These are phyloP conservation scores for Cherax destructor DNA, from an alignment of 1,140 invertebrate species.

Conservation along the genomic window DNA sequence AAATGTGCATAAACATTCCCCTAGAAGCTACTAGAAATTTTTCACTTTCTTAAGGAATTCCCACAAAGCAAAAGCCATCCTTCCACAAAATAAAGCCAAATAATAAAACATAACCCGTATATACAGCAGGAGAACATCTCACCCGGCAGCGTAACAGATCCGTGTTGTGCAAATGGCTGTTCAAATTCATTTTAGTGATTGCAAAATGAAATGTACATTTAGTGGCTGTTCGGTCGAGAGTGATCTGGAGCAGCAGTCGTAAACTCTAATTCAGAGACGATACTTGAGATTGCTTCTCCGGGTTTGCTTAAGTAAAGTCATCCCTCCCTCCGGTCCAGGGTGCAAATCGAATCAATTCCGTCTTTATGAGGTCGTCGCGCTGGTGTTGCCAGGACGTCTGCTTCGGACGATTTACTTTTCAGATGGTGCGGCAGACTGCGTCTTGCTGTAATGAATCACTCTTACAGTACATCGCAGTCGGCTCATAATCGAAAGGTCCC, in stretches of 20 bases:
- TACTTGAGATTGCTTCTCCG: conserved; percentile 45
- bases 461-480: too few species aligned
- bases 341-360: conserved; percentile 55
- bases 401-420: too few species aligned
- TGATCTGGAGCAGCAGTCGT: conserved; percentile 36
- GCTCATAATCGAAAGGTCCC: too few species aligned
- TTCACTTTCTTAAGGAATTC: too few species aligned
- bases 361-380: conserved; percentile 21
- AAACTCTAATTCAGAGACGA: conserved; percentile 40
- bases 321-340: background rate
- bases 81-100: too few species aligned
- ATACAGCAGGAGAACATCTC: background rate
- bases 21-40: too few species aligned
- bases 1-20: too few species aligned
- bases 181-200: conserved; percentile 51
- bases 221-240: conserved; percentile 17
- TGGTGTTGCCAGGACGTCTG: background rate
- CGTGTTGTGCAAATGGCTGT: conserved; percentile 4
- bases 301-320: background rate
- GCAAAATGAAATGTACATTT: conserved; percentile 57
- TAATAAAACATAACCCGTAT: background rate
- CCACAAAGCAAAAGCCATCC: too few species aligned
- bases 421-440: too few species aligned
- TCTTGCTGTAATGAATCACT: too few species aligned
- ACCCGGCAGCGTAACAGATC: background rate